A percentile compares a stretch with the other conserved stretches of the same genome.
These are phyloP conservation scores for Microctenopoma steveboyesi DNA, from an alignment of 2,797 vertebrate genomes.

Conservation along the genomic window DNA sequence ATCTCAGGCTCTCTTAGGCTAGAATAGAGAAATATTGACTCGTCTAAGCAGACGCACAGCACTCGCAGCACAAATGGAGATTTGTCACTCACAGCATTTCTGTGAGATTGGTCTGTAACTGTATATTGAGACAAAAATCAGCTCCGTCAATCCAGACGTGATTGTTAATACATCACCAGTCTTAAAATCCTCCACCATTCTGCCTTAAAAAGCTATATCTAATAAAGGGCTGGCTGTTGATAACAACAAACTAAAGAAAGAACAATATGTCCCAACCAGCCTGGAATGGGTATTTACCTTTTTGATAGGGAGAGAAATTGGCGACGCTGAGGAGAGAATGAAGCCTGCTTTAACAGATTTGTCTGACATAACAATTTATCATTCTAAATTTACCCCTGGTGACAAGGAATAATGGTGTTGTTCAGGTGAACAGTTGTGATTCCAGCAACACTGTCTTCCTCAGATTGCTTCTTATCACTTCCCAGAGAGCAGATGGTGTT, in stretches of 20 bases:
- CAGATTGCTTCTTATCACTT: slow-evolving; percentile 70
- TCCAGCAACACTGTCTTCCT: slow-evolving; percentile 49
- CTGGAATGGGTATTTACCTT: slow-evolving; percentile 60
- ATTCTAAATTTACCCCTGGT: slow-evolving; percentile 73
- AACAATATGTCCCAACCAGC: slow-evolving; percentile 68
- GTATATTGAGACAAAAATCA: slow-evolving; percentile 50
- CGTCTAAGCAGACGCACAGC: slow-evolving; percentile 9
- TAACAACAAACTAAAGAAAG: slow-evolving; percentile 36
- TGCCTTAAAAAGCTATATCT: slow-evolving; percentile 47
- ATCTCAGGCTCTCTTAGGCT: slow-evolving; percentile 23
- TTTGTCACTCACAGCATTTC: slow-evolving; percentile 34
- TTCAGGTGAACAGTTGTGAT: slow-evolving; percentile 75
- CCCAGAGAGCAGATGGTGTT: slow-evolving; percentile 59
- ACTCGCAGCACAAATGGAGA: slow-evolving; percentile 38
- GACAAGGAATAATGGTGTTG: slow-evolving; percentile 74
- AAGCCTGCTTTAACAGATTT: slow-evolving; percentile 58
- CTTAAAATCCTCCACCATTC: slow-evolving; percentile 30
- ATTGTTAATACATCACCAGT: slow-evolving; percentile 49
- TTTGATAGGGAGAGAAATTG: slow-evolving; percentile 62
- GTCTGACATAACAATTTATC: slow-evolving; percentile 75
- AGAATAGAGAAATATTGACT: slow-evolving; percentile 24
- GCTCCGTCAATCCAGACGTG: slow-evolving; percentile 44
- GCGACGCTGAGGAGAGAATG: slow-evolving; percentile 42
- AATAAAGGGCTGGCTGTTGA: slow-evolving; percentile 59
- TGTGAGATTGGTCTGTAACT: slow-evolving; percentile 51